These are phyloP conservation scores for Antheraea mylitta DNA, from an alignment of 1,140 invertebrate species.

Conservation along the genomic window DNA sequence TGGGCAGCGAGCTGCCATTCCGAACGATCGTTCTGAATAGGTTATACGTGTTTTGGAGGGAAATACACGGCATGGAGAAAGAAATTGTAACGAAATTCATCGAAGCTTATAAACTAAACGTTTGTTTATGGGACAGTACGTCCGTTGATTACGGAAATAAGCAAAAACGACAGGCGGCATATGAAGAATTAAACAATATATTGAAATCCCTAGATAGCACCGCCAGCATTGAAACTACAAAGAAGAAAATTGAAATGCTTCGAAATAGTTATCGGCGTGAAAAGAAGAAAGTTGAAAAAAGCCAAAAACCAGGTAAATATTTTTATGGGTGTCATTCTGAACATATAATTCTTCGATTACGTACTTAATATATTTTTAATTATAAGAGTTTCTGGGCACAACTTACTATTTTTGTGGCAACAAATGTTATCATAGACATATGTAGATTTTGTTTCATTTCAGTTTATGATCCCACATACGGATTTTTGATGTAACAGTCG, in stretches of 20 bases:
- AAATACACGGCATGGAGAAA: not conserved
- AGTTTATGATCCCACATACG: too few species aligned
- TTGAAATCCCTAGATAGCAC: not conserved
- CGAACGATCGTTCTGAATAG: not conserved
- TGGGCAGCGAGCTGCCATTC: not conserved
- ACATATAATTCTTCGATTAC: not conserved
- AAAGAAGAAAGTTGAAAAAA: not conserved
- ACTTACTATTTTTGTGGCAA: too few species aligned
- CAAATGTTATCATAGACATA: too few species aligned
- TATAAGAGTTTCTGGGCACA: not conserved
- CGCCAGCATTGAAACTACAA: not conserved
- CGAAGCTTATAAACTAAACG: not conserved
- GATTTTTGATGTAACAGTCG: too few species aligned
- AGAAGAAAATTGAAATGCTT: constrained; percentile 1
- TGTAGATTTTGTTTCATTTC: too few species aligned
- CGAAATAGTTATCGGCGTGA: not conserved
- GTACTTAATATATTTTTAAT: not conserved
- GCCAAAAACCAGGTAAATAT: constrained; percentile 3
- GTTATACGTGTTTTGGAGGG: not conserved
- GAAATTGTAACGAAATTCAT: not conserved
- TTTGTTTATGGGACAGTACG: not conserved
- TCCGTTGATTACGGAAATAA: not conserved
- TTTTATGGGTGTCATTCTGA: not conserved
- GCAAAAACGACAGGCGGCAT: not conserved
- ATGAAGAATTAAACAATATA: not conserved